phyloP scores from a whole-genome alignment of 2,888 invertebrate genomes.

The Rhagium mordax region DNA sequence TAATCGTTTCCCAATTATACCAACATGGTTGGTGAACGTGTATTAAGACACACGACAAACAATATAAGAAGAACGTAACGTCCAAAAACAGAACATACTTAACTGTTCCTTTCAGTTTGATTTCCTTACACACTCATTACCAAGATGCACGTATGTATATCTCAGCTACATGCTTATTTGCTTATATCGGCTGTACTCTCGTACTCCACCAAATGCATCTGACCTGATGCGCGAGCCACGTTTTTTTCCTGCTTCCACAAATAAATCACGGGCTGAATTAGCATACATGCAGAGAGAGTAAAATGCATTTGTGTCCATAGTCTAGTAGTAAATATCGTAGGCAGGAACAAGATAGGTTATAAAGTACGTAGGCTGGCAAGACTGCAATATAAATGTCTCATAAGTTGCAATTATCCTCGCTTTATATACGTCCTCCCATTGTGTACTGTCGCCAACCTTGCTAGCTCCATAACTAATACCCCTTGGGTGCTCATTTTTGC shows the following conservation, averaged over 20 bases:
- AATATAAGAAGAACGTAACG: no score
- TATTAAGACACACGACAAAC: no score
- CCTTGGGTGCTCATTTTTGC: conserved; percentile 42
- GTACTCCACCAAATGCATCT: conserved; percentile 1
- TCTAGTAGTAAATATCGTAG: conserved; percentile 62
- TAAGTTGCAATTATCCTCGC: conserved; percentile 69
- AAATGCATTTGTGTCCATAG: conserved; percentile 41
- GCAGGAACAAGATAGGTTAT: conserved; percentile 63
- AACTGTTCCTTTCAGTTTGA: no score
- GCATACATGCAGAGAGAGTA: conserved; percentile 30
- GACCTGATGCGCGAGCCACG: conserved; percentile 19
- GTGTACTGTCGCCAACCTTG: conserved; percentile 64
- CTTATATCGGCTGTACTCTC: background rate
- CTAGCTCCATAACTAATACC: conserved; percentile 57
- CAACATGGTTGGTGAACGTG: no score
- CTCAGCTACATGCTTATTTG: no score
- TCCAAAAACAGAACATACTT: no score
- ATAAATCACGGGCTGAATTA: conserved; percentile 24
- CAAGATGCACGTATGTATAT: no score
- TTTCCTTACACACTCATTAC: no score
- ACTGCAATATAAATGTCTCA: conserved; percentile 67
- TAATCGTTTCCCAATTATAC: no score
- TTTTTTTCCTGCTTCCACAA: background rate
- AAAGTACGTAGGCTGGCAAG: conserved; percentile 65
- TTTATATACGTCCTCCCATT: conserved; percentile 68